Conservation (phyloP, 2,888 invertebrate genomes). For the Sinelater perroti region DNA sequence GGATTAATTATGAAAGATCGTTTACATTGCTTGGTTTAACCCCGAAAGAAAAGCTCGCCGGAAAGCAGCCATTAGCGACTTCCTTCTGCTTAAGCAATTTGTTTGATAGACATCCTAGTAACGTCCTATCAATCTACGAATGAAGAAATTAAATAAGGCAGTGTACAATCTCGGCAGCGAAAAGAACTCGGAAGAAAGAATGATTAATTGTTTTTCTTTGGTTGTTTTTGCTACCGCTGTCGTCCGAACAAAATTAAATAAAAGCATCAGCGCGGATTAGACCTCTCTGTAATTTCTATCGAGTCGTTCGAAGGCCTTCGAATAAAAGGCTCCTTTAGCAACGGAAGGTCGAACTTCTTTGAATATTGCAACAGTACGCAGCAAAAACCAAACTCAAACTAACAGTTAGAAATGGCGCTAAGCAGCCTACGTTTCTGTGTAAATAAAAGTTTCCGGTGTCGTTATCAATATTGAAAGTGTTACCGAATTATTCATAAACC, state of each 20-base stretch:
- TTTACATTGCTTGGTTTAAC: not conserved
- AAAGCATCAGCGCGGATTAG: slow-evolving; percentile 15
- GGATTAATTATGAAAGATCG: too few relatives aligned
- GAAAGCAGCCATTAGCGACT: not conserved
- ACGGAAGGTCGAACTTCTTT: too few relatives aligned
- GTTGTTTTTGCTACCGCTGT: slow-evolving; percentile 21
- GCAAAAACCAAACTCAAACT: too few relatives aligned
- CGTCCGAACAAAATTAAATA: slow-evolving; percentile 21
- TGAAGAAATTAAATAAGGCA: slow-evolving; percentile 26
- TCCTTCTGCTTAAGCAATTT: slow-evolving; percentile 5
- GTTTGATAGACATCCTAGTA: slow-evolving; percentile 9
- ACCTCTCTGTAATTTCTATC: slow-evolving; percentile 13
- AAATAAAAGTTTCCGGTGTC: too few relatives aligned
- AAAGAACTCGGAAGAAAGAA: slow-evolving; percentile 18
- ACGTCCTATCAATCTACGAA: slow-evolving; percentile 11
- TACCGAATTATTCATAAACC: slow-evolving; percentile 15
- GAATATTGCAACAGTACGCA: too few relatives aligned
- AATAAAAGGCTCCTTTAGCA: too few relatives aligned
- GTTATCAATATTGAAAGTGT: slow-evolving; percentile 1
- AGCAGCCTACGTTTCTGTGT: too few relatives aligned
- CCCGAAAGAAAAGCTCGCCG: not conserved
- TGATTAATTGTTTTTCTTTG: slow-evolving; percentile 31
- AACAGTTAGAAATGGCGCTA: too few relatives aligned
- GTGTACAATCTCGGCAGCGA: slow-evolving; percentile 22
- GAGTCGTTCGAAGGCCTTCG: too few relatives aligned